These are phyloP conservation scores for Nycticebus coucang DNA, from an alignment of 2,113 vertebrate genomes.

Conservation along the genomic window DNA sequence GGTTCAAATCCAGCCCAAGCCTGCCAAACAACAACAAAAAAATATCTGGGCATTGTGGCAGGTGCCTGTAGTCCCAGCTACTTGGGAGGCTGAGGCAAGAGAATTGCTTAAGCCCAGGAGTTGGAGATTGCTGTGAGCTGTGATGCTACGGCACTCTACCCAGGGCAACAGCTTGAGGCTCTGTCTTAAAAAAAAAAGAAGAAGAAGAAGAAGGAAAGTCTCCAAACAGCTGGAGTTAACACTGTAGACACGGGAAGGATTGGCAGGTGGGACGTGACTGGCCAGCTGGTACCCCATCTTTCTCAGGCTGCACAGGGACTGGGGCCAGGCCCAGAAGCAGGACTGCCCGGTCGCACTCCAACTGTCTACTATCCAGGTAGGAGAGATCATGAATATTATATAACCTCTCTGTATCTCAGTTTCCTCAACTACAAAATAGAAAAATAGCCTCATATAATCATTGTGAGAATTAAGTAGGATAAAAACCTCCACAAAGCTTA, in stretches of 20 bases:
- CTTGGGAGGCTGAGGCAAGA: no score
- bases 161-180: no score
- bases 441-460: not conserved
- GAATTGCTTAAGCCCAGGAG: no score
- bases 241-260: rapidly evolving
- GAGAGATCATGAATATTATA: rapidly evolving
- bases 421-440: not conserved
- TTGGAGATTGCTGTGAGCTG: no score
- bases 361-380: not conserved
- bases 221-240: not conserved
- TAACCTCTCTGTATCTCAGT: not conserved
- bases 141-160: no score
- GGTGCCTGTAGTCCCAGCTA: no score
- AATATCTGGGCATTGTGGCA: no score
- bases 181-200: no score
- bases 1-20: no score
- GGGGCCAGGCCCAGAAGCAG: not conserved
- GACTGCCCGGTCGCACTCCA: rapidly evolving
- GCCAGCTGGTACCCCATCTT: rapidly evolving
- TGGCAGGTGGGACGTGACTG: rapidly evolving
- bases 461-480: not conserved
- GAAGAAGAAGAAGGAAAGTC: not conserved
- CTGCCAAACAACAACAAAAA: no score
- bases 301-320: not conserved
- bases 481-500: rapidly evolving